Conservation (phyloP, 2,797 vertebrate genomes). For the Erpetoichthys calabaricus region DNA sequence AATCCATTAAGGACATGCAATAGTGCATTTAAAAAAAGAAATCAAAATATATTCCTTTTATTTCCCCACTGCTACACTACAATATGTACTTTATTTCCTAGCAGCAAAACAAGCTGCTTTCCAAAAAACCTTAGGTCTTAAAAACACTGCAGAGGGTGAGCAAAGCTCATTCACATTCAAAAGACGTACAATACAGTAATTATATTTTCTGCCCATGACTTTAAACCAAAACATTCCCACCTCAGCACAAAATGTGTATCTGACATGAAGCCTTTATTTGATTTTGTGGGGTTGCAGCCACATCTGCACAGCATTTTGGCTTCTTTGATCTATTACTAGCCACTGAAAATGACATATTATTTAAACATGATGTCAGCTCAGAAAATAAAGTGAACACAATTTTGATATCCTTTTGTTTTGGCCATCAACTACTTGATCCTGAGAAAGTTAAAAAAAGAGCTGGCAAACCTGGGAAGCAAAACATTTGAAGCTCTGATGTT, state of each 20-base stretch:
- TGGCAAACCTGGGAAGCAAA: no score
- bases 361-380: neutral
- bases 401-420: neutral
- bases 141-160: neutral
- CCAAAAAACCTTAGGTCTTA: no score
- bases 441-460: neutral
- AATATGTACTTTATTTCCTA: no score
- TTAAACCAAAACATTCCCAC: neutral
- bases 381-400: neutral
- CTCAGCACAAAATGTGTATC: neutral
- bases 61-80: no score
- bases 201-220: neutral
- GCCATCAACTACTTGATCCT: neutral
- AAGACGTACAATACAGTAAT: neutral
- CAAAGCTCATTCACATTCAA: neutral
- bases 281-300: neutral
- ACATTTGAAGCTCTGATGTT: no score
- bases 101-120: no score
- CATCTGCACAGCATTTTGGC: neutral
- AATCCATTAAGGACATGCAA: no score
- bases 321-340: neutral
- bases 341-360: conserved; percentile 2
- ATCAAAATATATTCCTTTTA: no score
- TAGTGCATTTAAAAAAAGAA: no score
- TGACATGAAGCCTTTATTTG: neutral